Evolutionary conservation across 2,888 invertebrate genomes (phyloP).

Genomic region (Eurytoma californica): DNA sequence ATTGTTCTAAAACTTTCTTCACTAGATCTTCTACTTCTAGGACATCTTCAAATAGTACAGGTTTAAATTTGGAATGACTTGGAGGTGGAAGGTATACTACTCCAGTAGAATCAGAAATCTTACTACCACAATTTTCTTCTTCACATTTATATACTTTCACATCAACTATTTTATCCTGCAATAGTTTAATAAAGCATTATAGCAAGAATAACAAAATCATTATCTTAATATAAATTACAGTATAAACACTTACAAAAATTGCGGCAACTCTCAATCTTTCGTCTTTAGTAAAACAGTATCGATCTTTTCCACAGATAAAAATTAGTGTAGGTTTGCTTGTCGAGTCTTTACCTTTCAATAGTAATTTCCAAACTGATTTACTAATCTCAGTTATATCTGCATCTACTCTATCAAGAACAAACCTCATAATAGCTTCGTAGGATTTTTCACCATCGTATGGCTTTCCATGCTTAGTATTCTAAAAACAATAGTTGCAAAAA

Average conservation of each 20-base stretch:
- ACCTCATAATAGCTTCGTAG: slow-evolving; percentile 62
- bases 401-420: slow-evolving; percentile 64
- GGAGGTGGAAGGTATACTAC: slow-evolving; percentile 64
- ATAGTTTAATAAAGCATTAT: slow-evolving; percentile 8
- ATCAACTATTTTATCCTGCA: slow-evolving; percentile 66
- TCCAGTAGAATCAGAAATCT: slow-evolving; percentile 58
- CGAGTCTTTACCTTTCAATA: slow-evolving; percentile 59
- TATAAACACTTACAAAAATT: slow-evolving; percentile 81
- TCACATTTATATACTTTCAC: slow-evolving; percentile 62
- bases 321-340: slow-evolving; percentile 63
- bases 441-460: slow-evolving; percentile 63
- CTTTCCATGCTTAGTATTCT: slow-evolving; percentile 64
- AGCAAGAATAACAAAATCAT: not conserved
- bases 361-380: slow-evolving; percentile 60
- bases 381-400: slow-evolving; percentile 64
- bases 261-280: slow-evolving; percentile 80
- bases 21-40: slow-evolving; percentile 78
- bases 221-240: slow-evolving; percentile 10
- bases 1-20: slow-evolving; percentile 77
- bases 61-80: slow-evolving; percentile 68
- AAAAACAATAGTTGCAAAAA: not conserved
- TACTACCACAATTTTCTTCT: slow-evolving; percentile 58
- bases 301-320: slow-evolving; percentile 63
- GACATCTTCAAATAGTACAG: slow-evolving; percentile 63
- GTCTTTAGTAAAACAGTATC: slow-evolving; percentile 63